These are phyloP conservation scores for Entelurus aequoreus DNA, from an alignment of 2,113 vertebrate genomes.

Conservation along the genomic window DNA sequence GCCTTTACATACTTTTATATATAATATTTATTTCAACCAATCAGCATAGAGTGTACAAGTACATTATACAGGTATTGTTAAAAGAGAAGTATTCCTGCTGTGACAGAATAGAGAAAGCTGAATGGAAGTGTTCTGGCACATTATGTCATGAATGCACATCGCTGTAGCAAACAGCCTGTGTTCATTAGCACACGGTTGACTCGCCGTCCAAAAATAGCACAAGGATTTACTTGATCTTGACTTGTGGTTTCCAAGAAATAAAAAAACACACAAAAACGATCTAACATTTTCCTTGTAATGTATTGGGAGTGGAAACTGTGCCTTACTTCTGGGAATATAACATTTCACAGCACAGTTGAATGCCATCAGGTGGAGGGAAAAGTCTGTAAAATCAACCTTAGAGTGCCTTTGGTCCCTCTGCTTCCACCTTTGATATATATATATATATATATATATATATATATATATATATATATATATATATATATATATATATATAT, in stretches of 20 bases:
- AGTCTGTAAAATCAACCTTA: neutral
- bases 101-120: neutral
- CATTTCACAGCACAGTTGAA: neutral
- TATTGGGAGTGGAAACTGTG: too few relatives aligned
- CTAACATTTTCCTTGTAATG: too few relatives aligned
- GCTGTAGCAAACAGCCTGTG: neutral
- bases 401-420: too few relatives aligned
- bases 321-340: too few relatives aligned
- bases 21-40: too few relatives aligned
- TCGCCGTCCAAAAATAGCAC: constrained; percentile 14
- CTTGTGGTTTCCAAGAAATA: constrained; percentile 5
- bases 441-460: too few relatives aligned
- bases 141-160: constrained; percentile 6
- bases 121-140: neutral
- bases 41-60: too few relatives aligned
- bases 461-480: too few relatives aligned
- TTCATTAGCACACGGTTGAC: constrained; percentile 22
- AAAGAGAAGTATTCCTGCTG: neutral
- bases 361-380: neutral
- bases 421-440: neutral
- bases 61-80: too few relatives aligned
- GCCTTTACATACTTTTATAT: too few relatives aligned
- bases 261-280: neutral
- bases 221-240: constrained; percentile 23
- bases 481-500: too few relatives aligned